Percentiles rank a stretch among this genome's conserved stretches.
Conservation (phyloP, 2,888 invertebrate species). For the Ochropleura leucogaster region DNA sequence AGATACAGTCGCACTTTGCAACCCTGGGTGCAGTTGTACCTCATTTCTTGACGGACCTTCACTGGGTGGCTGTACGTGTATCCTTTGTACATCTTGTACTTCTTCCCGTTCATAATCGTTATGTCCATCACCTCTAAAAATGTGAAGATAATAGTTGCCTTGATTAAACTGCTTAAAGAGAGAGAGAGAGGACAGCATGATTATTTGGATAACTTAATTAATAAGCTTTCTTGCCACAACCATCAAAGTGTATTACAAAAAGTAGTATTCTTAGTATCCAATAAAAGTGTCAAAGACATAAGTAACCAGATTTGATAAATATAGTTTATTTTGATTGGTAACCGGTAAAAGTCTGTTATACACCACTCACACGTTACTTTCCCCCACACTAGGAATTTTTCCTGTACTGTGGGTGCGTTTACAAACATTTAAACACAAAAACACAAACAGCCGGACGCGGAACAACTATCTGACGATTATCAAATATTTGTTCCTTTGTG, state of each 20-base stretch:
- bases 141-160: neutral
- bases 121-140: slow-evolving; percentile 62
- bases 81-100: slow-evolving; percentile 65
- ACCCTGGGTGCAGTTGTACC: slow-evolving; percentile 70
- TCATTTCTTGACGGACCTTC: slow-evolving; percentile 48
- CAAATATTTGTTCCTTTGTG: too few species aligned
- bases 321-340: too few species aligned
- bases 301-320: too few species aligned
- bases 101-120: slow-evolving; percentile 64
- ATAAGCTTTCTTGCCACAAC: neutral
- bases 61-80: slow-evolving; percentile 65
- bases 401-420: too few species aligned
- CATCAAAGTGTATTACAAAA: neutral
- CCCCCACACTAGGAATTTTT: too few species aligned
- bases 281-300: neutral
- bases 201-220: neutral
- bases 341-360: too few species aligned
- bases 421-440: too few species aligned
- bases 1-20: slow-evolving; percentile 70
- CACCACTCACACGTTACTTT: too few species aligned
- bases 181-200: neutral
- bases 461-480: too few species aligned
- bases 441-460: too few species aligned
- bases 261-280: too few species aligned
- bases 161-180: slow-evolving; percentile 6